Evolutionary conservation across 2,888 invertebrate genomes (phyloP), one percentile per base, ranked within the genome.

Genomic region (Pollenia amentaria): DNA sequence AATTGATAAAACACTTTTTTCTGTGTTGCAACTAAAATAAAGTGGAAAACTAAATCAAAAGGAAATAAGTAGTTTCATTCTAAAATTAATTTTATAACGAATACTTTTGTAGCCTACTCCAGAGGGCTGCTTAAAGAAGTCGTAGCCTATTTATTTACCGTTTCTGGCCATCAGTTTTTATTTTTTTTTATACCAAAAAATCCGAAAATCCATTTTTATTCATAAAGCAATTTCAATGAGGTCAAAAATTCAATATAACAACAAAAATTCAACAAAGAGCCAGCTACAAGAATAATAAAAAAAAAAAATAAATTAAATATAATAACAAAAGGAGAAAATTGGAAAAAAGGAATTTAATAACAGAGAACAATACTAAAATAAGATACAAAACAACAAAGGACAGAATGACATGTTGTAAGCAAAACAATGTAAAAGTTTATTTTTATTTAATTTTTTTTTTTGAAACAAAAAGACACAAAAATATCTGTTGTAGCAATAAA

Each of bases 361-460:
- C 57, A 77, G 8, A 16, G 9, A 67, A 67, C 69, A 78, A 78
- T 42, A 51, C 40, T 42, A 12, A 64, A 65, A 72, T 53, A 51
- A 51, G 4, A 70, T 7, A 48, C 16, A 62, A 16, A 38, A 29
- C 12, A 80, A 73, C 18, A 67, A 6, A 29, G 29, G 29, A 29
- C 11, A 46, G 42, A 73, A 51, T 81, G 51, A 60, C 75, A 81
- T 67, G 67, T 81, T 81, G 18, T 21, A 51, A 57, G 38, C 48
- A 81, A 38, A 67, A 72, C 40, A 64, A 6, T 51, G 38, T 73
- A 60, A 46, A 21, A 73, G 57, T 72, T 69, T n/a, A n/a, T n/a
- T n/a, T n/a, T n/a, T n/a, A n/a, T n/a, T n/a, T n/a, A n/a, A n/a
- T n/a, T 51, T 42, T 16, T 29, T 29, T 3, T 29, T 40, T 44